These are phyloP conservation scores for Hirtodrosophila cameraria DNA, from an alignment of 2,888 invertebrate species.

Conservation along the genomic window DNA sequence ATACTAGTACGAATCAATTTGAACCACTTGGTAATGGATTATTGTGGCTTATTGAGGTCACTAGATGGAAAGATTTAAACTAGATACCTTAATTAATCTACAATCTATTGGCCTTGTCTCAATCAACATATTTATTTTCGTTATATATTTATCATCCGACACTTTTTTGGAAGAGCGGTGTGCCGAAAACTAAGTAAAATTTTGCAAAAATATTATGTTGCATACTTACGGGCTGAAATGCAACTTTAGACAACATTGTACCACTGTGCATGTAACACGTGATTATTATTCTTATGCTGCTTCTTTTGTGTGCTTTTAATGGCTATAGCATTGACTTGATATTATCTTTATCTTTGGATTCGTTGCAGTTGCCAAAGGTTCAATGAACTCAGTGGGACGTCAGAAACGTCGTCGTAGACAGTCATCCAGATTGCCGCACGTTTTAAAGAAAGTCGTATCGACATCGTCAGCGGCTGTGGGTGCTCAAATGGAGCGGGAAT, in stretches of 20 bases:
- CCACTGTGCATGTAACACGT: conserved; percentile 2
- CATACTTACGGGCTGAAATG: conserved; percentile 22
- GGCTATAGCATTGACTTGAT: conserved; percentile 5
- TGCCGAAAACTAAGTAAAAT: no score
- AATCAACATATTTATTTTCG: no score
- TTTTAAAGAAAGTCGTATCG: conserved; percentile 23
- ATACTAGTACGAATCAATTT: no score
- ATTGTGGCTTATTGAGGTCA: no score
- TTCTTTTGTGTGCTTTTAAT: conserved; percentile 6
- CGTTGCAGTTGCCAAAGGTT: conserved; percentile 67
- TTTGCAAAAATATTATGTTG: conserved; percentile 1
- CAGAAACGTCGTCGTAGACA: conserved; percentile 36
- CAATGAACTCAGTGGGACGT: conserved; percentile 49
- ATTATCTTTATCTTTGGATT: conserved; percentile 2
- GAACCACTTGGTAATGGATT: no score
- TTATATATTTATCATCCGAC: no score
- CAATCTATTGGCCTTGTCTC: no score
- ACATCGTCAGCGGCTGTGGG: conserved; percentile 18
- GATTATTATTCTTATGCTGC: background rate
- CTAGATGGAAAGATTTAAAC: no score
- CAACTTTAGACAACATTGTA: background rate
- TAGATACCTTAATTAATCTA: no score
- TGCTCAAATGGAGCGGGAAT: conserved; percentile 11
- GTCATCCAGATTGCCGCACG: conserved; percentile 24
- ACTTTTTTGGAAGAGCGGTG: no score